phyloP scores from a whole-genome alignment of 2,797 vertebrate genomes.

The Syngnathus acus region DNA sequence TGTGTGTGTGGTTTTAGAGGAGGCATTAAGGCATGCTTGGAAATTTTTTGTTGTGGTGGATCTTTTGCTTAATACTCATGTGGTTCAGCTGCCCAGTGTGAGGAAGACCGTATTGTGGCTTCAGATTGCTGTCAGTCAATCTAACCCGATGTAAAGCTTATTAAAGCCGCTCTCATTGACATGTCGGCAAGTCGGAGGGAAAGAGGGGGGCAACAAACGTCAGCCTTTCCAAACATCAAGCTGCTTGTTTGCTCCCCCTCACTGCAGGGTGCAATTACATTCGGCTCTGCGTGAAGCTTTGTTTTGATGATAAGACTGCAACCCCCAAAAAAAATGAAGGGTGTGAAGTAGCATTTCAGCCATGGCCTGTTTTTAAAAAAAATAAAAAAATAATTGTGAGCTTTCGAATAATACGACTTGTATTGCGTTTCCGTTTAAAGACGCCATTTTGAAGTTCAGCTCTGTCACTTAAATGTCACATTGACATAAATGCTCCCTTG shows the following conservation, averaged over 20 bases:
- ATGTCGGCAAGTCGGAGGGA: background rate
- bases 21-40: background rate
- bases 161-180: background rate
- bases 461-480: constrained; percentile 1
- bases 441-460: no score
- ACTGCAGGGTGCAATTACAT: background rate
- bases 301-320: background rate
- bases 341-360: background rate
- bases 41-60: background rate
- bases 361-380: background rate
- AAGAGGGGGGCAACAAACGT: background rate
- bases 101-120: background rate
- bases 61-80: background rate
- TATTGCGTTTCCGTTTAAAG: background rate
- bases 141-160: background rate
- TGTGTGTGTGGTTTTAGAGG: background rate
- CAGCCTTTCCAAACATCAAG: background rate
- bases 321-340: no score
- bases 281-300: background rate
- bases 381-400: no score
- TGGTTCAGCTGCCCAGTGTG: background rate
- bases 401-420: background rate
- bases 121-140: background rate
- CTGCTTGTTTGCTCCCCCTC: background rate
- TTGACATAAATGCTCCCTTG: background rate